A percentile compares a stretch with the other conserved stretches of the same genome.
These are phyloP conservation scores for Leptosomus discolor DNA, from an alignment of 2,113 vertebrate species.

Conservation along the genomic window DNA sequence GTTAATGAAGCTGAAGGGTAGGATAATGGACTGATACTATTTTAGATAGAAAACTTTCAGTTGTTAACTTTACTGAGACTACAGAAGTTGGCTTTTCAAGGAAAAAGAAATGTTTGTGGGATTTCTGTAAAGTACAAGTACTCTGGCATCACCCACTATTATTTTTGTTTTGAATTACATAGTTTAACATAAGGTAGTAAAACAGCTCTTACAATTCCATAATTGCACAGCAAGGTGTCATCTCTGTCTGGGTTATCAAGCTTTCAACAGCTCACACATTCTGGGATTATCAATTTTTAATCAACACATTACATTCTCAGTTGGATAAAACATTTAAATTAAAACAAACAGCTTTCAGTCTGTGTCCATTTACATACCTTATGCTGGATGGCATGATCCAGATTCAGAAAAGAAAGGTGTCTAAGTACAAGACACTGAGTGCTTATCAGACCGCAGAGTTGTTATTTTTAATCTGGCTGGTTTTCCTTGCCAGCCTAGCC, in stretches of 20 bases:
- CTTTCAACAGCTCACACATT: not conserved
- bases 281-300: not conserved
- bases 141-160: not conserved
- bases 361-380: not conserved
- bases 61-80: not conserved
- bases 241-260: fast-evolving
- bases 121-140: not conserved
- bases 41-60: not conserved
- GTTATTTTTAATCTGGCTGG: not conserved
- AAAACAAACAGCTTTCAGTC: not conserved
- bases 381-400: not conserved
- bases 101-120: not conserved
- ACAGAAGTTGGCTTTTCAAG: not conserved
- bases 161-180: not conserved
- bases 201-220: not conserved
- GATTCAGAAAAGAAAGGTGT: not conserved
- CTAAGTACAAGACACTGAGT: not conserved
- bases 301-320: not conserved
- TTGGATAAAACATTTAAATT: not conserved
- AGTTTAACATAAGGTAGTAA: not conserved
- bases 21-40: not conserved
- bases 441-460: not conserved
- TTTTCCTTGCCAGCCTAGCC: not conserved
- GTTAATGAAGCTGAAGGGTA: not conserved
- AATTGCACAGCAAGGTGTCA: not conserved